Base-by-base conservation (phyloP, 2,888 invertebrate genomes). In the Limnephilus rhombicus region DNA sequence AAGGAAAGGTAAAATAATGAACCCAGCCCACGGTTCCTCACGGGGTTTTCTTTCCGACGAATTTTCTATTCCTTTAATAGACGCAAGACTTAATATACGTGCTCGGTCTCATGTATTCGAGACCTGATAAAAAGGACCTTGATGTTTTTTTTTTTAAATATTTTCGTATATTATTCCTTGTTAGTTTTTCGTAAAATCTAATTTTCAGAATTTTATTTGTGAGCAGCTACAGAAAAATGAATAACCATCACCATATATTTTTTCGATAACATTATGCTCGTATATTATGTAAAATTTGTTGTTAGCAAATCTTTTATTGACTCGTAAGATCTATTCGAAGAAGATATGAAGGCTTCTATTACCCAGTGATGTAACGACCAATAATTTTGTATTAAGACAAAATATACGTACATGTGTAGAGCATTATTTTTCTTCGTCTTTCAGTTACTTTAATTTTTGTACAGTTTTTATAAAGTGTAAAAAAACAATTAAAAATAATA, bases 1-100 rank as follows among this genome's bases (percentile, higher is more conserved):
- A n/a, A n/a, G 49, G 85, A 41, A 85, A 85, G 45, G 53, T 68
- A 7, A 85, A 86, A 49, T 86, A 86, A 86, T 86, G 86, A 86
- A 86, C 86, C 29, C 45, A 3, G 34, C 34, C 34, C 7, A 82
- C 82, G 34, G n/a, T 86, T 29, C 86, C 45, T 45, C 49, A n/a
- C 37, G n/a, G 41, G 24, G 11, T n/a, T 68, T 53, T 68, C 24
- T 68, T n/a, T 86, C 86, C 29, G 86, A 45, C 29, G 49, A 45
- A 86, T 49, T 86, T 86, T 45, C 24, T 24, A 7, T 68, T 68
- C 86, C 3, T n/a, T 29, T 86, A 45, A 41, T 41, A 49, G 86
- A 13, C 45, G 49, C 45, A 29, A 86, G 86, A 9, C 45, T 86
- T 86, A 86, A 86, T 86, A 29, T 86, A 86, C 86, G 86, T 86